These are phyloP conservation scores for Zoanthus solanderi DNA, from an alignment of 92 coral and sea anemone genomes.

Conservation along the genomic window DNA sequence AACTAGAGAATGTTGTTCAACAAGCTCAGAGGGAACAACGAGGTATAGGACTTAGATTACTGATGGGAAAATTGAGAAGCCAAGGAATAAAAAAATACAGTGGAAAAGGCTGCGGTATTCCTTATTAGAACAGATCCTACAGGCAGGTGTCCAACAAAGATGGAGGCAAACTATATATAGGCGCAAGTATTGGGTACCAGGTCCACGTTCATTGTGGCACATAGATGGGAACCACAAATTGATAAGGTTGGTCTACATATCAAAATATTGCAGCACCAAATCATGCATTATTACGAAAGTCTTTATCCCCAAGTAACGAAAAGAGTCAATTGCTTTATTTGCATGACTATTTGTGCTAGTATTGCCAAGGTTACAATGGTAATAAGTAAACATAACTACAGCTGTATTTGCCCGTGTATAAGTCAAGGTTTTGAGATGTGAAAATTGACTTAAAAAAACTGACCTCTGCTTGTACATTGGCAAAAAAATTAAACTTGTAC, in stretches of 20 bases:
- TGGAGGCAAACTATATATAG: slow-evolving; percentile 60
- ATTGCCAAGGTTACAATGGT: background rate
- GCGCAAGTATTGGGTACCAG: slow-evolving; percentile 60
- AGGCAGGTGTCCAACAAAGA: slow-evolving; percentile 65
- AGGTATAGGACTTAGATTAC: slow-evolving; percentile 52
- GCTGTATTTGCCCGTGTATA: no score
- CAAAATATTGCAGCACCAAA: slow-evolving; percentile 9
- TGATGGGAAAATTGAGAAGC: slow-evolving; percentile 60
- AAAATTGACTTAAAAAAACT: no score
- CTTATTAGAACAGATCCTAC: slow-evolving; percentile 56
- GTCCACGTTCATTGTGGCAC: slow-evolving; percentile 44
- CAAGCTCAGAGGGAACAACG: slow-evolving; percentile 63
- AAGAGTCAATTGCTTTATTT: background rate
- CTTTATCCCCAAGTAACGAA: background rate
- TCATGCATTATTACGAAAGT: background rate
- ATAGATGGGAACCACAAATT: background rate
- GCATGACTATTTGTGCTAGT: background rate
- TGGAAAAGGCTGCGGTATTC: slow-evolving; percentile 57
- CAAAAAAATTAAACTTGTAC: no score
- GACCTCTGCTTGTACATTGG: no score
- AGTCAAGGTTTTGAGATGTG: no score
- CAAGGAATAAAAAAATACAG: slow-evolving; percentile 53
- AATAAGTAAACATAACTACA: no score
- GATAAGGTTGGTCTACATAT: slow-evolving; percentile 38
- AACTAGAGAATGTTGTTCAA: slow-evolving; percentile 50